Base-by-base conservation (phyloP, 1,140 invertebrate species). In the Zaprionus davidi region DNA sequence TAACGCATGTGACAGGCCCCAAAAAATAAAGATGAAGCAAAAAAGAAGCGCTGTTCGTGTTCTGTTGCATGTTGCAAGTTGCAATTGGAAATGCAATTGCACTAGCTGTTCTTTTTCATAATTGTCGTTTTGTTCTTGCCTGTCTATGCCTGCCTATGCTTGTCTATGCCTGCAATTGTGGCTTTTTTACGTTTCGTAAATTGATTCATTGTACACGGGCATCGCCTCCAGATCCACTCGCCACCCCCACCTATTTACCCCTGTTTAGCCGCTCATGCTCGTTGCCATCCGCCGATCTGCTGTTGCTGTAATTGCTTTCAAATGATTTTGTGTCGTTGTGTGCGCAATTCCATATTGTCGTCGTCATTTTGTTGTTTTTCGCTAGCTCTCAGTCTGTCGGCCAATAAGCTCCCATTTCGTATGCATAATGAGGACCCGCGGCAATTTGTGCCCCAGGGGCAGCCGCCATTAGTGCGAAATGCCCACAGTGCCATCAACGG, bases 151-250 rank as follows among this genome's bases (percentile, higher is more conserved):
- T 71, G 69, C 70, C 74, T 79, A 46, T 51, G 46, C 46, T 6
- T 24, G 46, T 24, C 20, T 53, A 38, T 71, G 67, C 78, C 74
- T 90, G 85, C 90, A 90, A 90, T 88, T 88, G 85, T 75, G 79
- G 81, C 85, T 88, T 88, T 88, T 85, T 88, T 88, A 90, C 85
- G 85, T 88, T 79, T 83, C 81, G 85, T 88, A 88, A 88, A 88
- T 88, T 88, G 85, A 88, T 88, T 88, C 85, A 88, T 88, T 88
- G 84, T 87, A 80, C 74, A 78, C 78, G 75, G 71, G 76, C 82
- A 79, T 56, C 77, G 79, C 56, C 73, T 56, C n/a, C 59, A 15
- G 17, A 22, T 26, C 20, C 12, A 2, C 24, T 20, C 34, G 5
- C 24, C 24, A 2, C 11, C 31, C 28, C 28, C 28, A 3, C 15